Evolutionary conservation across 2,797 vertebrate species (phyloP), one percentile per base, ranked within the genome.

Genomic region (Pampus argenteus): DNA sequence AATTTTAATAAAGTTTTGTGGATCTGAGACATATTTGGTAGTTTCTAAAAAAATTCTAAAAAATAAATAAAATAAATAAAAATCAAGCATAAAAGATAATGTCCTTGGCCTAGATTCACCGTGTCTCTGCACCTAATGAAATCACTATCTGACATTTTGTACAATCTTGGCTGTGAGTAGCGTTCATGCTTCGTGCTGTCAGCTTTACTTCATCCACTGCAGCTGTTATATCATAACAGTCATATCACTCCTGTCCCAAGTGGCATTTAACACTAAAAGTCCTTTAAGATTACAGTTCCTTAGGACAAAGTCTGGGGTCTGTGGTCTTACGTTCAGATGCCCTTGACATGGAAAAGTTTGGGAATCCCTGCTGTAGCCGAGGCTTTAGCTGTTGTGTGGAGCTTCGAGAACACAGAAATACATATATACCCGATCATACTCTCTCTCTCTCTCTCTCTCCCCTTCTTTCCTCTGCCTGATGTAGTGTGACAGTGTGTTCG

Each of bases 401-500:
- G 61, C 71, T 72, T 74, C 63, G 56, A 70, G 59, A 84, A 79
- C 62, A 60, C 70, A 81, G 76, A 78, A 74, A 82, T 63, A 81
- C 82, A 79, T 78, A 82, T 75, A 83, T 63, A 78, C 77, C 74
- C 87, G 66, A 87, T 88, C 79, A 81, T 55, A 60, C 69, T 77
- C 78, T 77, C 82, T 85, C 83, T 86, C 79, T 88, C 87, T 76
- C 75, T 74, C 79, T 85, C 80, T 84, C 82, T 87, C 86, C 69
- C 87, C 76, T 76, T 81, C 81, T 73, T 79, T 83, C 89, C 82
- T 84, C 88, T 82, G 89, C 84, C 89, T 93, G 93, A 94, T 94
- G 93, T 87, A 89, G 87, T 93, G 91, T 94, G 94, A 94, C 94
- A 94, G 91, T 92, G 90, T 85, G 86, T 78, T 88, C 70, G 92